Conservation (phyloP, 2,113 vertebrate genomes). For the Microcebus tavaratra region DNA sequence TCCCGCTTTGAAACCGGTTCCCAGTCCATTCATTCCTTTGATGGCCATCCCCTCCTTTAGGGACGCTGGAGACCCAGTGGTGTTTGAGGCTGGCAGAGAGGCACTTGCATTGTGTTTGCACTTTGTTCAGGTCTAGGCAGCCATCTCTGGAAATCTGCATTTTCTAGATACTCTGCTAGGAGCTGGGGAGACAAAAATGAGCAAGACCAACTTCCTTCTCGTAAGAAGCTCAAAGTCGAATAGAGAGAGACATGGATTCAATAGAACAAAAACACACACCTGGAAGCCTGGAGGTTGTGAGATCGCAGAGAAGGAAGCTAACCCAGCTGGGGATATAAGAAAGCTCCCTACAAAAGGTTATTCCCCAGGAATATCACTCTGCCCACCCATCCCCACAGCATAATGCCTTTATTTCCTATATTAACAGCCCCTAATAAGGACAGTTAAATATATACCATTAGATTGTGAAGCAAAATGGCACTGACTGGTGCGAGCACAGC, state of each 20-base stretch:
- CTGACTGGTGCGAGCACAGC: neutral
- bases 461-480: slow-evolving; percentile 9
- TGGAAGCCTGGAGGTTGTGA: accelerated
- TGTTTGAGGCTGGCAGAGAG: neutral
- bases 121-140: neutral
- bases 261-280: neutral
- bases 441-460: neutral
- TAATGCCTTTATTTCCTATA: neutral
- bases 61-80: neutral
- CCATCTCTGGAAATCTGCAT: neutral
- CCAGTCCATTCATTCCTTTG: no score
- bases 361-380: neutral
- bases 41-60: neutral
- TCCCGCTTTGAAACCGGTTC: neutral
- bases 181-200: neutral
- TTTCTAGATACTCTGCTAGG: neutral
- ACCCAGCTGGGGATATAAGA: neutral
- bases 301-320: neutral
- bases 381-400: neutral
- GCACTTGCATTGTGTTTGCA: accelerated
- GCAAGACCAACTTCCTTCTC: neutral
- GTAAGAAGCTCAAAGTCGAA: neutral
- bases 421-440: neutral
- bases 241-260: neutral
- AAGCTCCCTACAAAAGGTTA: neutral